These are phyloP conservation scores for Lepeophtheirus nordmannii DNA, from an alignment of 2,888 invertebrate genomes.

Conservation along the genomic window DNA sequence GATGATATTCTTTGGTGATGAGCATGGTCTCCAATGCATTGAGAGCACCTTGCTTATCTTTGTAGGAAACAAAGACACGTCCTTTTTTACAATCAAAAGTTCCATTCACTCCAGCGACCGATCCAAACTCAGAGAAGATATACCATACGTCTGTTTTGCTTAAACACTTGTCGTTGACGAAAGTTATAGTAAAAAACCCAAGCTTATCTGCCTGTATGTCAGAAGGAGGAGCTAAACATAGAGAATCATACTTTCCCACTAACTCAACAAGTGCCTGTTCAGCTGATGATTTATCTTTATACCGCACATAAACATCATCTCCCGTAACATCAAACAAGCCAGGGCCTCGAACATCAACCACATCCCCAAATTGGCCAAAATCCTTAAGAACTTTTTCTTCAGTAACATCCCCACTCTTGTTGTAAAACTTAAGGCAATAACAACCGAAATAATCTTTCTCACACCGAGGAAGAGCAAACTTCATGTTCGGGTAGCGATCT, in stretches of 20 bases:
- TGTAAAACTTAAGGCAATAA: constrained; percentile 24
- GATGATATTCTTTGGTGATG: constrained; percentile 25
- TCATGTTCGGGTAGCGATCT: constrained; percentile 24
- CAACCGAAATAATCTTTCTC: constrained; percentile 25
- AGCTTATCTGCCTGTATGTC: constrained; percentile 25
- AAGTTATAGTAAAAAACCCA: constrained; percentile 24
- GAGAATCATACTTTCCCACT: constrained; percentile 22
- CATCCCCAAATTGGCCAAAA: constrained; percentile 24
- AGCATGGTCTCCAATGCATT: constrained; percentile 25
- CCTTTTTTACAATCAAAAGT: constrained; percentile 25
- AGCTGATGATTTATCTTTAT: constrained; percentile 23
- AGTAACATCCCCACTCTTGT: constrained; percentile 23
- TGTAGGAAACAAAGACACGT: constrained; percentile 25
- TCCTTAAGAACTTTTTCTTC: constrained; percentile 21
- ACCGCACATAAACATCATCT: constrained; percentile 24
- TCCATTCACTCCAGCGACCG: constrained; percentile 25
- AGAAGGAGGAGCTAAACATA: constrained; percentile 22
- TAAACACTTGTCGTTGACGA: constrained; percentile 25
- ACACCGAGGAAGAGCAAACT: constrained; percentile 25
- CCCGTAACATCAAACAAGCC: constrained; percentile 24
- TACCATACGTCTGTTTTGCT: constrained; percentile 24
- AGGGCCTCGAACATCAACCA: constrained; percentile 25
- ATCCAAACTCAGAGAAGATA: constrained; percentile 23
- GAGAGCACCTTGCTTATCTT: constrained; percentile 24
- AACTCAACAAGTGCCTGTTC: constrained; percentile 24